Percentiles rank a stretch among this genome's conserved stretches.
phyloP scores from a whole-genome alignment of 2,113 vertebrate species.

The Leptodactylus fuscus region DNA sequence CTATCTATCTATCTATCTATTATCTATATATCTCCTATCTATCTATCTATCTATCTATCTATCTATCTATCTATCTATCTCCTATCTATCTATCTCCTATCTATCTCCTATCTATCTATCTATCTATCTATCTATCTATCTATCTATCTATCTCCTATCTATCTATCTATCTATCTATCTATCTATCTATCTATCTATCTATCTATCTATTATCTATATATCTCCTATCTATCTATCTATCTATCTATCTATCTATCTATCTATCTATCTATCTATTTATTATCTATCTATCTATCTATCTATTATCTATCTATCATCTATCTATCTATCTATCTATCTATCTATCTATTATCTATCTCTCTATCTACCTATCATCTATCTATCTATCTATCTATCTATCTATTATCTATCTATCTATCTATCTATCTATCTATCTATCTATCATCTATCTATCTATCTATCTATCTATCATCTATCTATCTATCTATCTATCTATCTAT shows the following conservation, averaged over 20 bases:
- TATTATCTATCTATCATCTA: neutral
- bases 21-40: too few species aligned
- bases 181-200: too few species aligned
- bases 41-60: neutral
- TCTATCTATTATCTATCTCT: neutral
- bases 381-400: neutral
- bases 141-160: too few species aligned
- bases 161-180: too few species aligned
- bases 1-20: too few species aligned
- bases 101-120: neutral
- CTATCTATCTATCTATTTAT: too few species aligned
- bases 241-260: too few species aligned
- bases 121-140: neutral
- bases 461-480: neutral
- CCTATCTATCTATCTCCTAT: neutral
- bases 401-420: neutral
- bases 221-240: too few species aligned
- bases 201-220: too few species aligned
- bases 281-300: neutral
- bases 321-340: neutral
- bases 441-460: neutral
- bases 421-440: conserved; percentile 5
- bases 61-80: neutral
- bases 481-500: conserved; percentile 1
- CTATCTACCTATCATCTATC: neutral